Percentiles rank a stretch among this genome's conserved stretches.
Conservation (phyloP, 2,797 vertebrate genomes). For the Cyclura pinguis region DNA sequence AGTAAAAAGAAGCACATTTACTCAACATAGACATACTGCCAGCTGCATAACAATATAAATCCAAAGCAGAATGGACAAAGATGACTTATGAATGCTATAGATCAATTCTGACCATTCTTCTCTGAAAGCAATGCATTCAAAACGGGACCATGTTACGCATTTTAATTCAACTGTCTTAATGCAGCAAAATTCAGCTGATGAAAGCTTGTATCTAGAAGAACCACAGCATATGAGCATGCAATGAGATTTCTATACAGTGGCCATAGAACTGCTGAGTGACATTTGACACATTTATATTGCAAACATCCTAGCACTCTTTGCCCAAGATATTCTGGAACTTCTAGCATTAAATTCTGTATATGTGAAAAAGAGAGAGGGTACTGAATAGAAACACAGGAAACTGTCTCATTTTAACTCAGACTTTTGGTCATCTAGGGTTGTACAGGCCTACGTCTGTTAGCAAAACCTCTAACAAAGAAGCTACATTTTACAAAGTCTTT, state of each 20-base stretch:
- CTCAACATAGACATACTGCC: constrained; percentile 19
- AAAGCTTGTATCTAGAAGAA: background rate
- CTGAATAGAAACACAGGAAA: background rate
- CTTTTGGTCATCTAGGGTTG: background rate
- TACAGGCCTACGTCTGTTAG: too few species aligned
- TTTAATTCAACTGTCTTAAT: constrained; percentile 15
- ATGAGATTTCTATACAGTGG: background rate
- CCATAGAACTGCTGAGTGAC: background rate
- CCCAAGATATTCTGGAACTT: background rate
- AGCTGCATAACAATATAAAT: constrained; percentile 30
- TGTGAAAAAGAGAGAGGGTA: background rate
- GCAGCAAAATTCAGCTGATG: accelerated
- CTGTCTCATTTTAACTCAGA: background rate
- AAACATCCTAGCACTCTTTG: background rate
- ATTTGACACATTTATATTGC: background rate
- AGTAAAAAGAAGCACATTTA: constrained; percentile 47
- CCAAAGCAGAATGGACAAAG: constrained; percentile 25
- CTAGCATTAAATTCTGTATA: too few species aligned
- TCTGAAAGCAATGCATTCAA: constrained; percentile 27
- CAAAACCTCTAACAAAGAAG: too few species aligned
- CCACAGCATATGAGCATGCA: background rate
- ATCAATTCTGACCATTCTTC: constrained; percentile 20
- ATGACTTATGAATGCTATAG: constrained; percentile 30
- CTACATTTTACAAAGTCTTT: too few species aligned
- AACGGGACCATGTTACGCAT: background rate